Percentiles rank a stretch among this genome's conserved stretches.
Evolutionary conservation across 2,797 vertebrate species (phyloP).

Genomic region (Pachyuromys duprasi): DNA sequence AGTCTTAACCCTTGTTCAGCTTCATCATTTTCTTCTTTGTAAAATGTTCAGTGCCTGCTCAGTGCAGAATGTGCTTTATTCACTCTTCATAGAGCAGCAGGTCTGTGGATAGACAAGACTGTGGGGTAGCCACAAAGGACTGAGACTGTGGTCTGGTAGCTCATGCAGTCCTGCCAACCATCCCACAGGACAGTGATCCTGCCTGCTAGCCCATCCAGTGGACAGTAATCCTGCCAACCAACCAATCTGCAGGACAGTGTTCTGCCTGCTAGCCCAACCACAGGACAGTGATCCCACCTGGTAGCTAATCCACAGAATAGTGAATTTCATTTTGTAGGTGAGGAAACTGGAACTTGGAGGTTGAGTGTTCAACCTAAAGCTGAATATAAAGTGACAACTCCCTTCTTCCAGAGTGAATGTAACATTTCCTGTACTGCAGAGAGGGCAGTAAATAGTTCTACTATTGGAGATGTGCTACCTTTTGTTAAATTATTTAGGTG

Average conservation of each 20-base stretch:
- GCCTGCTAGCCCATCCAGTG: too few species aligned
- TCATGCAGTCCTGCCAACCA: background rate
- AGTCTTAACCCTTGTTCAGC: background rate
- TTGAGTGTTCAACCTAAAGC: background rate
- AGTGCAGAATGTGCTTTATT: background rate
- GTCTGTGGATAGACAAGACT: background rate
- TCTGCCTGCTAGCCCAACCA: too few species aligned
- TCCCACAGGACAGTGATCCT: background rate
- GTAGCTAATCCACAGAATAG: too few species aligned
- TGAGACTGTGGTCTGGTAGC: background rate
- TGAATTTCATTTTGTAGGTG: background rate
- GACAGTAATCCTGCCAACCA: too few species aligned
- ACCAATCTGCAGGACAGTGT: too few species aligned
- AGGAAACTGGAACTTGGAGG: background rate
- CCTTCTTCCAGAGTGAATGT: background rate
- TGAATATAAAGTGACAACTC: background rate
- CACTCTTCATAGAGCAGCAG: background rate
- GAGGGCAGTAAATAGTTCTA: background rate
- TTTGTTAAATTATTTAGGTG: constrained; percentile 2
- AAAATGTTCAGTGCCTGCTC: background rate
- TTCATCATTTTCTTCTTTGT: background rate
- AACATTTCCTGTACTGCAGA: background rate
- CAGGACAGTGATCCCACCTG: too few species aligned
- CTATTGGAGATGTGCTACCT: background rate
- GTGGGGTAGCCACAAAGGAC: background rate